These are phyloP conservation scores for Oreochromis mossambicus DNA, from an alignment of 2,797 vertebrate genomes.

Conservation along the genomic window DNA sequence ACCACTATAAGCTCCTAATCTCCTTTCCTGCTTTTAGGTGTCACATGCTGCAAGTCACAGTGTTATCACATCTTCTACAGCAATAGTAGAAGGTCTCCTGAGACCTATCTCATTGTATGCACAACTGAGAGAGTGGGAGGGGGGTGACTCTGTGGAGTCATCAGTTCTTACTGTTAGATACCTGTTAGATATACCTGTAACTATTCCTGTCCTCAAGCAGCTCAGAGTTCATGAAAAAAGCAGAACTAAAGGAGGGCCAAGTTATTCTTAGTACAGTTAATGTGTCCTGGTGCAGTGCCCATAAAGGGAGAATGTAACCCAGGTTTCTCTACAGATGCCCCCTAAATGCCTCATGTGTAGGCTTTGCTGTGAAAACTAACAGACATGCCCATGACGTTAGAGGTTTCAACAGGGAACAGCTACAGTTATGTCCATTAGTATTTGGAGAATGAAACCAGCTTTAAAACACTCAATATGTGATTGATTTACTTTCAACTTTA, in stretches of 20 bases:
- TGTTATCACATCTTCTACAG: background rate
- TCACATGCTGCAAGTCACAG: constrained; percentile 20
- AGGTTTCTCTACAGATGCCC: background rate
- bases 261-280: background rate
- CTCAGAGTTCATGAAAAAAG: background rate
- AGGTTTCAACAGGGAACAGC: background rate
- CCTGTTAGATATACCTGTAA: accelerated
- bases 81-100: background rate
- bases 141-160: background rate
- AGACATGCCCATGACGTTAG: background rate
- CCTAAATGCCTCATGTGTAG: background rate
- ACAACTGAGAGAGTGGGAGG: too few species aligned
- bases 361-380: background rate
- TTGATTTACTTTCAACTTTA: background rate
- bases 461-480: background rate
- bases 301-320: accelerated
- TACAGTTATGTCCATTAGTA: background rate
- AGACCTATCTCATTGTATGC: background rate
- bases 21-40: constrained; percentile 52
- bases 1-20: constrained; percentile 64
- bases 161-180: background rate
- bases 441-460: background rate
- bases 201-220: background rate
- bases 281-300: background rate
- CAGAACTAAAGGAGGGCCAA: background rate